Evolutionary conservation across 1,140 invertebrate species (phyloP), one percentile per base, ranked within the genome.

Genomic region (Drosophila parvula): DNA sequence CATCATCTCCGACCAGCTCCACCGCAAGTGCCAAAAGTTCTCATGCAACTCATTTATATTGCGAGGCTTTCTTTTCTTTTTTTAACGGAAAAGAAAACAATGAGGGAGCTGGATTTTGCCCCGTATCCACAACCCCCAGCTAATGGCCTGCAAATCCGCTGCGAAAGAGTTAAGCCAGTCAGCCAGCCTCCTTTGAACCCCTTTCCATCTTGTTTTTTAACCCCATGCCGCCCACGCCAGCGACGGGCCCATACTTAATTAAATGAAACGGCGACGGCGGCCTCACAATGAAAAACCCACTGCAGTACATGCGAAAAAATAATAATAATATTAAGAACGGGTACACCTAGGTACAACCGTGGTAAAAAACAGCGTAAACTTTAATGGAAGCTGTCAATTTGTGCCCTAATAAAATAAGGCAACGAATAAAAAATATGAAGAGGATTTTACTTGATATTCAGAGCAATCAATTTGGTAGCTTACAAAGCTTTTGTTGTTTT

Each of bases 21-120:
- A 78, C 84, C 84, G 43, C 84, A 89, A 89, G 74, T 84, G 84
- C 74, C 84, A 84, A 84, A 89, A 86, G 63, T 83, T 79, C 38
- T 18, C 60, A 57, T 48, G 43, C 63, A 77, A 41, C 79, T 79
- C 83, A 83, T 89, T 89, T 89, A 80, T 89, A 75, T 71, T 73
- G 68, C 68, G 47, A 76, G 69, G 69, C 38, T 6, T 40, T 40
- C 12, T 12, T n/a, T 79, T 86, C 47, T 53, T 53, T 53, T 50
- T 69, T 43, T 50, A 61, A 38, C 41, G 30, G n/a, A 43, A 41
- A 51, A 41, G 48, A 71, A 65, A 27, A 40, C 50, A 43, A 43
- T 27, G 30, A 56, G 34, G 69, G 44, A 53, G 48, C 45, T 47
- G 34, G 61, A 16, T 41, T 34, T 22, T 22, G 2, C 22, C 22